These are phyloP conservation scores for Antechinus flavipes DNA, from an alignment of 2,113 vertebrate species.

Conservation along the genomic window DNA sequence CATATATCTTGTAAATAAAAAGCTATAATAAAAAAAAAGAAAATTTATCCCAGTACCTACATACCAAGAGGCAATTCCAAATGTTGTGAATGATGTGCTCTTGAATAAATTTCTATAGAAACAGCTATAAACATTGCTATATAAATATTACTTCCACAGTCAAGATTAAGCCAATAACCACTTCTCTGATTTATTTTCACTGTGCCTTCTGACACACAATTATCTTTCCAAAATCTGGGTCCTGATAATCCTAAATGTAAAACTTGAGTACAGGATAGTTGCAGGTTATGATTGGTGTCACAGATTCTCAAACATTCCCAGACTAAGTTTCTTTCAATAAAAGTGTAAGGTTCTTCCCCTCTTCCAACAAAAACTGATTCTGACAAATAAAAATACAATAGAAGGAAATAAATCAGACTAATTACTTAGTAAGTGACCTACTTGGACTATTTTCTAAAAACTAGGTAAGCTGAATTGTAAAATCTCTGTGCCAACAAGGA, in stretches of 20 bases:
- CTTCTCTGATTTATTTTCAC: slow-evolving; percentile 52
- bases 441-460: slow-evolving; percentile 59
- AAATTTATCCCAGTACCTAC: slow-evolving; percentile 44
- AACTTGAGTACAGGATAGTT: not conserved
- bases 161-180: slow-evolving; percentile 53
- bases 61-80: slow-evolving; percentile 25
- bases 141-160: slow-evolving; percentile 40
- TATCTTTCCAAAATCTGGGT: slow-evolving; percentile 40
- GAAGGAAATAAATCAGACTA: slow-evolving; percentile 39
- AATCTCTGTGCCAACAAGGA: slow-evolving; percentile 56
- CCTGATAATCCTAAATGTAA: slow-evolving; percentile 49
- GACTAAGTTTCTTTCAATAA: slow-evolving; percentile 17
- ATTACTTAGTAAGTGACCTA: slow-evolving; percentile 57
- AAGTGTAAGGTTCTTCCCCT: slow-evolving; percentile 29
- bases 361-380: slow-evolving; percentile 50
- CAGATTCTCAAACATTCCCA: slow-evolving; percentile 10
- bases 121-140: slow-evolving; percentile 46
- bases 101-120: slow-evolving; percentile 56
- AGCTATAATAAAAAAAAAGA: not conserved
- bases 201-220: slow-evolving; percentile 39
- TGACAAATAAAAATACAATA: slow-evolving; percentile 47
- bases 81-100: slow-evolving; percentile 3
- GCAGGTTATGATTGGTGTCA: not conserved
- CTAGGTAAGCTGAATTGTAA: slow-evolving; percentile 40
- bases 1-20: no score